A percentile compares a stretch with the other conserved stretches of the same genome.
Evolutionary conservation across 2,888 invertebrate genomes (phyloP).

Genomic region (Leptinotarsa peninsularis): DNA sequence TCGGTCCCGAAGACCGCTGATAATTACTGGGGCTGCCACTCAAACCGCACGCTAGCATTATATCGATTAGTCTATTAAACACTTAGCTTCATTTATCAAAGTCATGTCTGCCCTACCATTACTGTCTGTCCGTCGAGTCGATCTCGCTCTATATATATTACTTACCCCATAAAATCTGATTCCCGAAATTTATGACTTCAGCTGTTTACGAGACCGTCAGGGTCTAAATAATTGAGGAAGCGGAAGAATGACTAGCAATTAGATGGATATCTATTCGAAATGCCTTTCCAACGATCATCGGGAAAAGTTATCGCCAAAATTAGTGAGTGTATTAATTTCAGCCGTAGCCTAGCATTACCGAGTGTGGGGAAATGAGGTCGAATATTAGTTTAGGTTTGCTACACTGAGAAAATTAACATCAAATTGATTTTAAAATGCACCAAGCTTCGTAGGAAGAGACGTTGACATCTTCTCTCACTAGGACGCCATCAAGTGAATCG

Average conservation of each 20-base stretch:
- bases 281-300: neutral
- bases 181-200: conserved; percentile 49
- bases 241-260: conserved; percentile 27
- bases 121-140: conserved; percentile 50
- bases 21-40: conserved; percentile 65
- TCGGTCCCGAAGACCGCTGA: conserved; percentile 58
- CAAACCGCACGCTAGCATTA: conserved; percentile 64
- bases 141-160: conserved; percentile 47
- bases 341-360: too few species aligned
- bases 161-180: conserved; percentile 56
- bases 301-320: neutral
- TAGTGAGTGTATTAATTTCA: neutral
- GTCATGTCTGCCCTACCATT: conserved; percentile 60
- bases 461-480: too few species aligned
- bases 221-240: conserved; percentile 34
- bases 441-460: too few species aligned
- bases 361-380: too few species aligned
- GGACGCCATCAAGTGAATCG: too few species aligned
- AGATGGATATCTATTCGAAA: conserved; percentile 8
- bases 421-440: too few species aligned
- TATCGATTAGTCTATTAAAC: conserved; percentile 69
- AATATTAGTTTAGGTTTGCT: too few species aligned
- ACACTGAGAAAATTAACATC: neutral
- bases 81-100: conserved; percentile 68
- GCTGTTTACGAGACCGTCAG: conserved; percentile 27